Conservation (phyloP, 2,888 invertebrate genomes). For the Diaprepes abbreviatus region DNA sequence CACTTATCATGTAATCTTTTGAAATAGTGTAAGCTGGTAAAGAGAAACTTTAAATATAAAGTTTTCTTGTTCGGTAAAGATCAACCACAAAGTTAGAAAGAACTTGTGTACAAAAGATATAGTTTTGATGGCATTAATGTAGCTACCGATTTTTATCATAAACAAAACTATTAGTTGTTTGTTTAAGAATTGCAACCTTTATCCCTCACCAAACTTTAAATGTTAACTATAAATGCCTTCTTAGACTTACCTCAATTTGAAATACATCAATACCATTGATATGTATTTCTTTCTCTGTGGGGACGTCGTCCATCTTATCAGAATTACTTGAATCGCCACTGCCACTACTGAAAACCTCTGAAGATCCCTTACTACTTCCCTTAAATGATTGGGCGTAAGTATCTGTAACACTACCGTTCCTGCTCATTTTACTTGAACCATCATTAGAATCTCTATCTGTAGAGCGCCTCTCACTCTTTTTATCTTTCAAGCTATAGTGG, state of each 20-base stretch:
- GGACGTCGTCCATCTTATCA: slow-evolving; percentile 55
- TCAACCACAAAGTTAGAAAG: no score
- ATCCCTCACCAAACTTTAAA: no score
- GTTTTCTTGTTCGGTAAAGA: no score
- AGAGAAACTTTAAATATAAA: no score
- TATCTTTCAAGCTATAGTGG: slow-evolving; percentile 77
- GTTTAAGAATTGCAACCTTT: no score
- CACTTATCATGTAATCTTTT: no score
- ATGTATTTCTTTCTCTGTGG: slow-evolving; percentile 18
- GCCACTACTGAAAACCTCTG: slow-evolving; percentile 42
- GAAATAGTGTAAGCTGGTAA: no score
- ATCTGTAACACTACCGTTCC: slow-evolving; percentile 65
- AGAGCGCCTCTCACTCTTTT: slow-evolving; percentile 77
- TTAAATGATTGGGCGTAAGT: slow-evolving; percentile 16
- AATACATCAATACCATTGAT: slow-evolving; percentile 52
- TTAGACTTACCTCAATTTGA: slow-evolving; percentile 12
- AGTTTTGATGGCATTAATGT: no score
- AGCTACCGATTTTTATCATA: no score
- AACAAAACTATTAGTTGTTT: no score
- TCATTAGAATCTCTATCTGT: slow-evolving; percentile 87
- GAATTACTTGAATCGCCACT: slow-evolving; percentile 64
- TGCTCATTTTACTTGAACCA: slow-evolving; percentile 69
- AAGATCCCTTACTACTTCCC: slow-evolving; percentile 36
- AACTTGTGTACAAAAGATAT: no score
- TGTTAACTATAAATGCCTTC: no score